Evolutionary conservation across 2,113 vertebrate genomes (phyloP).

Genomic region (Hippocampus mohnikei): DNA sequence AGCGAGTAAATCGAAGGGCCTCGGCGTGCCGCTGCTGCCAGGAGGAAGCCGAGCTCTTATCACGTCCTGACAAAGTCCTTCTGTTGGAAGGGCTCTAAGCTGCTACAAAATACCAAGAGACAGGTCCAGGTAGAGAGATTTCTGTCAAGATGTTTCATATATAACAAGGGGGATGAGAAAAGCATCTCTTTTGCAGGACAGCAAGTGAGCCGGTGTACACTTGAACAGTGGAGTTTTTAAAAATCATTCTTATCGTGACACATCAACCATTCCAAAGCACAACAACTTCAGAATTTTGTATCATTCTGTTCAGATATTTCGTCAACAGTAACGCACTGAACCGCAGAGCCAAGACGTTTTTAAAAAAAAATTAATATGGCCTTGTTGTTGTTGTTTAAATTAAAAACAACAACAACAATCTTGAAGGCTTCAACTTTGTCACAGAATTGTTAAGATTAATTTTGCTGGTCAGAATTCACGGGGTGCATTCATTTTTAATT

Average conservation of each 20-base stretch:
- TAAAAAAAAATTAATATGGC: too few species aligned
- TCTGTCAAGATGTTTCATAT: slow-evolving; percentile 31
- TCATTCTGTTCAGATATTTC: background rate
- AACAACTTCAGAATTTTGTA: background rate
- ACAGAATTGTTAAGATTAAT: too few species aligned
- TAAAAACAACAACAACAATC: too few species aligned
- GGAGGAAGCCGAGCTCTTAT: slow-evolving; percentile 45
- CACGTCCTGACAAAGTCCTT: slow-evolving; percentile 41
- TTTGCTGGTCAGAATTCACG: too few species aligned
- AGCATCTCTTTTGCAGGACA: slow-evolving; percentile 6
- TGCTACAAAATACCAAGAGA: slow-evolving; percentile 37
- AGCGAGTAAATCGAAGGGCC: slow-evolving; percentile 5
- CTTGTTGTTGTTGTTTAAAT: too few species aligned
- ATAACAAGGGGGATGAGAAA: slow-evolving; percentile 31
- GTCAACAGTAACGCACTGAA: background rate
- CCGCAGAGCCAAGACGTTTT: background rate
- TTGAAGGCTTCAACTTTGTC: background rate
- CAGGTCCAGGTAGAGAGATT: slow-evolving; percentile 33
- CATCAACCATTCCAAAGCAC: background rate
- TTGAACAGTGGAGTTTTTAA: background rate
- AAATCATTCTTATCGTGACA: background rate
- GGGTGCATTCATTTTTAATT: background rate
- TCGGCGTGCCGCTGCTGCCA: slow-evolving; percentile 31
- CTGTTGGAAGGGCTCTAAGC: slow-evolving; percentile 45
- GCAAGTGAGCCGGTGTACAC: background rate